Evolutionary conservation across 1,140 invertebrate genomes (phyloP).

Genomic region (Drosophila eugracilis): DNA sequence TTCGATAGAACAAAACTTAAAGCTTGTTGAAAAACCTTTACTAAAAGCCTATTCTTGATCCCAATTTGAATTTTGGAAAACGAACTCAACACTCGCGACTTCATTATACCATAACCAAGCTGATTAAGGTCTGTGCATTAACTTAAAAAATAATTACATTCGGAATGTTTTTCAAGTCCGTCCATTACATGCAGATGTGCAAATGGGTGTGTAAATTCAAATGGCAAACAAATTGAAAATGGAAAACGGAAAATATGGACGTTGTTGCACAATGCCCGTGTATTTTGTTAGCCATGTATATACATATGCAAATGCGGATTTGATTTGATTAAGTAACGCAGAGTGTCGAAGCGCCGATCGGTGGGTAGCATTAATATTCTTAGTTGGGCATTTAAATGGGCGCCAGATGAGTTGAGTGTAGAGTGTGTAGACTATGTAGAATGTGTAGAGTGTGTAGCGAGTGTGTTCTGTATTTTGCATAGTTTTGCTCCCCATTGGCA

Average conservation of each 20-base stretch:
- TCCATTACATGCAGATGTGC: slow-evolving; percentile 43
- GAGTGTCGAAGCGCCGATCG: slow-evolving; percentile 24
- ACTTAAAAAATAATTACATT: slow-evolving; percentile 11
- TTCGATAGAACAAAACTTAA: too few species aligned
- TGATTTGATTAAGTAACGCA: slow-evolving; percentile 46
- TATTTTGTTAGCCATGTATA: slow-evolving; percentile 7
- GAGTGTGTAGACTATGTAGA: not conserved
- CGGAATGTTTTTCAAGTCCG: not conserved
- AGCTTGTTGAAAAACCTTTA: too few species aligned
- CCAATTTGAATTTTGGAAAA: not conserved
- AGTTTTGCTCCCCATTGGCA: slow-evolving; percentile 61
- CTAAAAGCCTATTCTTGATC: too few species aligned
- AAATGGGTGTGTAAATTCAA: slow-evolving; percentile 40
- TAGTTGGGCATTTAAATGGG: slow-evolving; percentile 45
- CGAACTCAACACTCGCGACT: too few species aligned
- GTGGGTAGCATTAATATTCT: slow-evolving; percentile 52
- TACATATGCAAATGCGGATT: slow-evolving; percentile 38
- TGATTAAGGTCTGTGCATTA: slow-evolving; percentile 10
- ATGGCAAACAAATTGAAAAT: slow-evolving; percentile 45
- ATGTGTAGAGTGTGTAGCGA: slow-evolving; percentile 1
- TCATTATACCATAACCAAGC: not conserved
- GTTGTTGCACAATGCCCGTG: slow-evolving; percentile 24
- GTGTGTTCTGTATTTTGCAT: slow-evolving; percentile 38
- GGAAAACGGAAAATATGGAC: slow-evolving; percentile 31
- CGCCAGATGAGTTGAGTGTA: not conserved